Conservation (phyloP, 2,888 invertebrate genomes). For the Sceliomorpha sp. region DNA sequence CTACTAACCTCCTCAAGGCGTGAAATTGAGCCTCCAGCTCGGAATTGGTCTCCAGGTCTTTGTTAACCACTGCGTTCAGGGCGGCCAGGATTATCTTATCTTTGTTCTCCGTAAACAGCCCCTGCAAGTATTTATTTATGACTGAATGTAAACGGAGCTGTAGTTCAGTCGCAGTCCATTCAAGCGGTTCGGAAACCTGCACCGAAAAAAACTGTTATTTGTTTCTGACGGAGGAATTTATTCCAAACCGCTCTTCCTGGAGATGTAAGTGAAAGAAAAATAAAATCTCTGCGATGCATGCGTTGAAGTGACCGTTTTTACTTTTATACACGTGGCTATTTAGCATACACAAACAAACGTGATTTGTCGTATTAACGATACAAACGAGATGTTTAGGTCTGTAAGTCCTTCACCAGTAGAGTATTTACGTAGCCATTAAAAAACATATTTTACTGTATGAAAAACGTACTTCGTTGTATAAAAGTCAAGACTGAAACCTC, state of each 20-base stretch:
- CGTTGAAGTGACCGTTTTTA: no score
- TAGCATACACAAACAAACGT: no score
- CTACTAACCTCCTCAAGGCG: slow-evolving; percentile 94
- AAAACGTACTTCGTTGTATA: neutral
- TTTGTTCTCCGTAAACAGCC: slow-evolving; percentile 98
- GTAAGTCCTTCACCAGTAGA: no score
- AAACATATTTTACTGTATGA: no score
- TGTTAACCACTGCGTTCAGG: slow-evolving; percentile 90
- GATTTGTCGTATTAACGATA: no score
- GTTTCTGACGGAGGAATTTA: slow-evolving; percentile 20
- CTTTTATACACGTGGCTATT: no score
- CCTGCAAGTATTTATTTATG: slow-evolving; percentile 83
- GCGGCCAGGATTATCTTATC: slow-evolving; percentile 97
- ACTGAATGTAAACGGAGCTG: slow-evolving; percentile 70
- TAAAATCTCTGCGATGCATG: no score
- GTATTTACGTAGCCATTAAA: no score
- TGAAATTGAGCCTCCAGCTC: slow-evolving; percentile 98
- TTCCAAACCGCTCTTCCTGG: slow-evolving; percentile 36
- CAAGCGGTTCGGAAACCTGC: slow-evolving; percentile 73
- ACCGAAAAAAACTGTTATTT: slow-evolving; percentile 61
- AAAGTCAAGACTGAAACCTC: no score
- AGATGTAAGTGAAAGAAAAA: no score
- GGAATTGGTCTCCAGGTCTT: slow-evolving; percentile 84
- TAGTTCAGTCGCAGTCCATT: slow-evolving; percentile 75
- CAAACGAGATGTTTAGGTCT: no score